Evolutionary conservation across 1,140 invertebrate genomes (phyloP), one percentile per base, ranked within the genome.

Genomic region (Samia ricini): DNA sequence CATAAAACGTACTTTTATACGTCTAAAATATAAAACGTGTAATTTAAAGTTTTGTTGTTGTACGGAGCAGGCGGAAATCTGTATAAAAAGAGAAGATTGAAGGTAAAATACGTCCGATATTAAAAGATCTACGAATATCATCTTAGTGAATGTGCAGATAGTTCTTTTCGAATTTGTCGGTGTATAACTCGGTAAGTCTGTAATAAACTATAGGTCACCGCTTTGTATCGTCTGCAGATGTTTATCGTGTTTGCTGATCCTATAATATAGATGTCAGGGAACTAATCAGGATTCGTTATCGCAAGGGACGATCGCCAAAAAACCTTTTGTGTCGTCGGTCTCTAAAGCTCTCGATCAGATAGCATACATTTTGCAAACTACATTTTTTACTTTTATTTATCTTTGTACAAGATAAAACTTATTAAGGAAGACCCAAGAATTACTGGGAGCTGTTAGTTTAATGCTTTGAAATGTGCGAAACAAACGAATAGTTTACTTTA

Each of bases 301-400:
- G 60, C 33, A 52, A 60, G 61, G 61, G 71, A 56, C 63, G 56
- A 88, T 86, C 82, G 67, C 65, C 65, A 72, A 75, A 71, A 72
- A 62, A 68, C 71, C 73, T 78, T 80, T 81, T 68, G 64, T 65
- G 60, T 68, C 60, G 63, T 62, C 63, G 61, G 60, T 62, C 65
- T 73, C 72, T 74, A 74, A 72, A 63, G 67, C 64, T 66, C 60
- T 54, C 64, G 72, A 86, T 86, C 81, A 71, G 83, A 85, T 85
- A 79, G 66, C 71, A 69, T 77, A 74, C 68, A 76, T 74, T 79
- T 77, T 79, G 77, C 77, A 77, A 81, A 81, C 76, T 70, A 71
- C 74, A 73, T 79, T 84, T 79, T 80, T 60, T 68, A 66, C 49
- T 26, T 69, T 42, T 15, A 15, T 42, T 42, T 42, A 15, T 42